Evolutionary conservation across 2,888 invertebrate species (phyloP).

Genomic region (Calliscelio sp.): DNA sequence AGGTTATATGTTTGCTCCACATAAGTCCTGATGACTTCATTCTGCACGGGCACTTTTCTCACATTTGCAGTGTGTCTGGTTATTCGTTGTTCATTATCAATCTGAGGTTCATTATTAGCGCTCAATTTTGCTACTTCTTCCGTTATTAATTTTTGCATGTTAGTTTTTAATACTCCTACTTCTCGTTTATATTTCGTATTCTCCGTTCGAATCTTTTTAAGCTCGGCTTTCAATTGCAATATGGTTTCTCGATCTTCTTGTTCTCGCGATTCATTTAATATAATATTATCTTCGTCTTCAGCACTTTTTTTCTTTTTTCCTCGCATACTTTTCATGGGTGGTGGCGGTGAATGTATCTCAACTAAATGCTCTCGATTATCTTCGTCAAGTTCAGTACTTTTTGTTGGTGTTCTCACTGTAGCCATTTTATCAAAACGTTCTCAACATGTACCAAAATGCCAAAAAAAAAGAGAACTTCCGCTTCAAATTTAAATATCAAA

Average conservation of each 20-base stretch:
- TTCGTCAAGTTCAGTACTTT: no score
- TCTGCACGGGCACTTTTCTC: not conserved
- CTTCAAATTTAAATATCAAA: no score
- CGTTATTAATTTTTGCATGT: not conserved
- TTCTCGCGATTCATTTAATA: not conserved
- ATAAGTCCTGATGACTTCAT: not conserved
- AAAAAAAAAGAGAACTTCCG: no score
- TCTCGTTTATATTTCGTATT: slow-evolving; percentile 7
- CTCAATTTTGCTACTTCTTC: slow-evolving; percentile 2
- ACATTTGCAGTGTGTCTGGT: not conserved
- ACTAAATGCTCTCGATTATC: not conserved
- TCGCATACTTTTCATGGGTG: not conserved
- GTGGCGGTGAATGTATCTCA: not conserved
- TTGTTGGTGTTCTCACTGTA: no score
- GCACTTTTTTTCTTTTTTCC: not conserved
- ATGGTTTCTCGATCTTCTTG: not conserved
- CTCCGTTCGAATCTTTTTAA: not conserved
- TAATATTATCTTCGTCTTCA: not conserved
- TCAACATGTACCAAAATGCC: no score
- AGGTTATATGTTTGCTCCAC: not conserved
- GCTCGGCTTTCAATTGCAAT: not conserved
- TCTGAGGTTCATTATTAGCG: not conserved
- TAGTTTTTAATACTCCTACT: not conserved
- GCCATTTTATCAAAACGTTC: no score
- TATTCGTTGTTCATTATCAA: not conserved